Evolutionary conservation across 2,113 vertebrate genomes (phyloP).

Genomic region (Menidia beryllina): DNA sequence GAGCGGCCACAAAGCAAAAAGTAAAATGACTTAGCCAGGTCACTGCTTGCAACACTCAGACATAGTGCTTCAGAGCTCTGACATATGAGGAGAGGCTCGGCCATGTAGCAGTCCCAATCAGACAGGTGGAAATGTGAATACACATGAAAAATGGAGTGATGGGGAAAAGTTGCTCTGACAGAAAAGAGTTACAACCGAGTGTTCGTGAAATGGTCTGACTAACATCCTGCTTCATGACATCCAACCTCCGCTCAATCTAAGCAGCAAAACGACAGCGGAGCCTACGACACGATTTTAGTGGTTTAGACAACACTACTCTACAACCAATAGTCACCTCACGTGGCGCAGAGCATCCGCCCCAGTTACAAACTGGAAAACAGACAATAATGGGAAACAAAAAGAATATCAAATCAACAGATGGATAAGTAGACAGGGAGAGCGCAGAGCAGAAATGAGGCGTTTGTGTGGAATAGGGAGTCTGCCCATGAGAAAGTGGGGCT

Average conservation of each 20-base stretch:
- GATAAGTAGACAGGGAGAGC: constrained; percentile 5
- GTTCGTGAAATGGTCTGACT: constrained; percentile 70
- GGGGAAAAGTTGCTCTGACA: constrained; percentile 20
- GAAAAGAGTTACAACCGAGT: constrained; percentile 75
- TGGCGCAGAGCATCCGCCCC: constrained; percentile 67
- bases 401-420: constrained; percentile 37
- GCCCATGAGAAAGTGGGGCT: constrained; percentile 75
- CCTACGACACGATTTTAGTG: constrained; percentile 72
- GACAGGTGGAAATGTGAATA: constrained; percentile 28
- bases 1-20: constrained; percentile 74
- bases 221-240: constrained; percentile 75
- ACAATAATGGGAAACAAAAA: constrained; percentile 38
- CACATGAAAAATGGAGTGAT: constrained; percentile 17
- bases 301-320: constrained; percentile 72
- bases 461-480: constrained; percentile 74
- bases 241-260: constrained; percentile 67
- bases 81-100: constrained; percentile 45
- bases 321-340: constrained; percentile 77
- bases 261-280: constrained; percentile 62
- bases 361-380: constrained; percentile 75
- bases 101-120: constrained; percentile 30
- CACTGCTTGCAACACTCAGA: constrained; percentile 75
- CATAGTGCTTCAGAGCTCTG: constrained; percentile 64
- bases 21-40: constrained; percentile 69
- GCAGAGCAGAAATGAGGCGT: constrained; percentile 53